Evolutionary conservation across 2,113 vertebrate species (phyloP).

Genomic region (Columba janthina): DNA sequence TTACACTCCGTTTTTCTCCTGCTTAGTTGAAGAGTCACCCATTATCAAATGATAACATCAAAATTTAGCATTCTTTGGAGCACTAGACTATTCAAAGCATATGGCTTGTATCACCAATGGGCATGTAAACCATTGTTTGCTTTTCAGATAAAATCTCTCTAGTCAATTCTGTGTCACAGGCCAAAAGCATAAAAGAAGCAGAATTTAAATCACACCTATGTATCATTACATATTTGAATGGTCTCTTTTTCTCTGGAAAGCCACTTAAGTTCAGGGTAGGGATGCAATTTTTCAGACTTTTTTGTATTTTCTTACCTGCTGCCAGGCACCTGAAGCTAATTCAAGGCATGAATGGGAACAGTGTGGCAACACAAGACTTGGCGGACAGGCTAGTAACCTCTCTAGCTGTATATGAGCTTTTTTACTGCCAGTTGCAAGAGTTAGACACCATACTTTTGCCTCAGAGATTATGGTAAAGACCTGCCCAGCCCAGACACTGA

Average conservation of each 20-base stretch:
- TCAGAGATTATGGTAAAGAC: not conserved
- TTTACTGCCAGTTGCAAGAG: not conserved
- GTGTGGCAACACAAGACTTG: not conserved
- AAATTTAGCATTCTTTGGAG: not conserved
- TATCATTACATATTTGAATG: not conserved
- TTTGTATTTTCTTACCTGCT: not conserved
- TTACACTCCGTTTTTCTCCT: not conserved
- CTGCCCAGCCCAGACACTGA: not conserved
- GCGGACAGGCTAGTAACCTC: not conserved
- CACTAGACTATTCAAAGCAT: not conserved
- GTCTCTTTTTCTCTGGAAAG: not conserved
- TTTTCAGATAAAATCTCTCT: not conserved
- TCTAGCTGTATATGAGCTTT: not conserved
- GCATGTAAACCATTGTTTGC: not conserved
- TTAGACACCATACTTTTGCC: not conserved
- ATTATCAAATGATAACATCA: not conserved
- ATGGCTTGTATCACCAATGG: not conserved
- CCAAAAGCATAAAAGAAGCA: not conserved
- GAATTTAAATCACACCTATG: not conserved
- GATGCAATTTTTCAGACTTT: not conserved
- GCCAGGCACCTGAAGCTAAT: not conserved
- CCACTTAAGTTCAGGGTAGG: not conserved
- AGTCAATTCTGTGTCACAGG: not conserved
- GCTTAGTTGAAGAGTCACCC: not conserved
- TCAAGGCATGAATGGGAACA: rapidly evolving